Evolutionary conservation across 37 sponge, comb jelly and placozoan species (phyloP).

Genomic region (Diacarnus erythraeanus): DNA sequence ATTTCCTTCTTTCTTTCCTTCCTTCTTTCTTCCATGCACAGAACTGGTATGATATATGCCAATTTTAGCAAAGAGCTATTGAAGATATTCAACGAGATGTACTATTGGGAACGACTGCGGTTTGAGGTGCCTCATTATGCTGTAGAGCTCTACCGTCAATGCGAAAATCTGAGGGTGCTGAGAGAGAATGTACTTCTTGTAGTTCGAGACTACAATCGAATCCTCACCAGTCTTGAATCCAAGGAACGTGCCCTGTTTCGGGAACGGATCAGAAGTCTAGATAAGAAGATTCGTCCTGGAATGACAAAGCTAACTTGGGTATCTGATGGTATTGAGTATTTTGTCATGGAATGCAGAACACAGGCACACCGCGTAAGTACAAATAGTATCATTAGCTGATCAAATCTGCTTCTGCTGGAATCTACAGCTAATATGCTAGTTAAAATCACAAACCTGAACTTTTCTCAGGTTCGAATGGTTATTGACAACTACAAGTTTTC

Average conservation of each 20-base stretch:
- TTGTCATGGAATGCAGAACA: slow-evolving; percentile 84
- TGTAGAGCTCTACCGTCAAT: slow-evolving; percentile 72
- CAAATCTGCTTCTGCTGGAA: too few relatives aligned
- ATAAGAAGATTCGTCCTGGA: slow-evolving; percentile 94
- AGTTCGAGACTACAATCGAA: slow-evolving; percentile 96
- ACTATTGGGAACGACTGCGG: slow-evolving; percentile 95
- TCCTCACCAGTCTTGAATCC: slow-evolving; percentile 67
- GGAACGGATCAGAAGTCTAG: slow-evolving; percentile 84
- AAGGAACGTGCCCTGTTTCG: slow-evolving; percentile 90
- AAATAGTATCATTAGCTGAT: too few relatives aligned
- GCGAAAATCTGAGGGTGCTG: slow-evolving; percentile 87
- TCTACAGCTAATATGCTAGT: too few relatives aligned
- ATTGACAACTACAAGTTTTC: slow-evolving; percentile 85
- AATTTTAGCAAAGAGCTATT: slow-evolving; percentile 79
- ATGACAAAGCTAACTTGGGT: slow-evolving; percentile 97
- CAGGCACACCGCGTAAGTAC: slow-evolving; percentile 78
- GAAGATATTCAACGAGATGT: slow-evolving; percentile 91
- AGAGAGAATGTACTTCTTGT: slow-evolving; percentile 96
- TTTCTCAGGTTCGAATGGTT: slow-evolving; percentile 26
- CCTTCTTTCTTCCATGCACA: slow-evolving; percentile 2
- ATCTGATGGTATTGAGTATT: slow-evolving; percentile 86
- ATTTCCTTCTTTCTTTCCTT: not conserved
- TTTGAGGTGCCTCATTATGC: slow-evolving; percentile 98
- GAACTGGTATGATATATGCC: slow-evolving; percentile 66
- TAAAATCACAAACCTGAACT: too few relatives aligned